Base-by-base conservation (phyloP, 2,888 invertebrate species). In the Fragum whitleyi region DNA sequence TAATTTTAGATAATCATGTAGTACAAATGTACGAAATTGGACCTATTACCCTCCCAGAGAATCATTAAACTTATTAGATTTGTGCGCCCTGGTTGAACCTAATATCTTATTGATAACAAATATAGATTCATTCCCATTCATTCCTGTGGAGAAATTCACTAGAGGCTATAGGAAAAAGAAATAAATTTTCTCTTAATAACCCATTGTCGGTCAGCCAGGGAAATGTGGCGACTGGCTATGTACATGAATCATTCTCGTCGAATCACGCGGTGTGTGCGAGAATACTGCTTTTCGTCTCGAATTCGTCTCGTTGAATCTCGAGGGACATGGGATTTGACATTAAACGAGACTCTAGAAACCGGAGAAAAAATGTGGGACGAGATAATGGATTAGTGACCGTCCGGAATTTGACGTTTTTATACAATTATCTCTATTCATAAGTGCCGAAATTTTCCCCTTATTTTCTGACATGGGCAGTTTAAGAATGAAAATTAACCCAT, bases 61-160 rank as follows among this genome's bases (percentile, higher is more conserved):
- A 57, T 57, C 57, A 57, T 57, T 57, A 57, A 57, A 57, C 57
- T 57, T 57, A 57, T 57, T 57, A 57, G 57, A 57, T 57, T 57
- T 57, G 57, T 57, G 26, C 57, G 57, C 57, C 57, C 57, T 57
- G 9, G 57, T 57, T 57, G 26, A 57, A 57, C 57, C 57, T 57
- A 28, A 57, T 57, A 57, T 57, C 57, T 57, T 57, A 57, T 57
- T 57, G 26, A 57, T 57, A 57, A 57, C 57, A 28, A 57, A 57
- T 57, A 57, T 57, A 28, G 57, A 28, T 28, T 28, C 57, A 7
- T 2, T 28, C 57, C 28, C 57, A 57, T 57, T 57, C 57, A 57
- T 57, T 57, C 57, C 57, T 57, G 26, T 14, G 21, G 57, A 26
- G 26, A 57, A 57, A 57, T 57, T 57, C 57, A 23, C 57, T 9